Base-by-base conservation (phyloP, 2,888 invertebrate species). In the Mimumesa dahlbomi region DNA sequence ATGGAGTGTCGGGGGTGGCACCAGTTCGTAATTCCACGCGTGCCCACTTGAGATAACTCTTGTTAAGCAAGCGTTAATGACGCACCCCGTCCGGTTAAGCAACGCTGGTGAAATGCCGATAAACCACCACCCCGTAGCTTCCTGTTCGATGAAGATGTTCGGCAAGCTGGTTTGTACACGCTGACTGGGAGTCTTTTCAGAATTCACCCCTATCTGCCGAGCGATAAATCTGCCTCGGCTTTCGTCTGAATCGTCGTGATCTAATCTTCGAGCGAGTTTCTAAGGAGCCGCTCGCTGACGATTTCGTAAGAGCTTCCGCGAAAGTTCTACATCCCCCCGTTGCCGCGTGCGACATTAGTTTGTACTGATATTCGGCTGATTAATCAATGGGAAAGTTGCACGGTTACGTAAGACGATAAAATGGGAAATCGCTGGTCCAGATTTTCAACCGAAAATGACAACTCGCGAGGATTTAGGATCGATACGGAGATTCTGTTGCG, bases 61-160 rank as follows among this genome's bases (percentile, higher is more conserved):
- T 68, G 73, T 74, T 83, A 83, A 83, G 83, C 82, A 81, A 78
- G 59, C 66, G 77, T 59, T 76, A 73, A 77, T 72, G 68, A 69
- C 73, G 46, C n/a, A n/a, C 67, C 56, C 58, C 42, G 29, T 62
- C 64, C 69, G 61, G 46, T 49, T 31, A 52, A 48, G 36, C 48
- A 57, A 6, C 70, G 62, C 68, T 58, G 68, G 63, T 48, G 68
- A 54, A 71, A 74, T 42, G 50, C 59, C 73, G 73, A 76, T 73
- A 70, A n/a, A 70, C 70, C 72, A 43, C 38, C 50, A 48, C 63
- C 61, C 45, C 63, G 56, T 50, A 54, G 66, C 79, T 81, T 77
- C 58, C 67, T 25, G 48, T 45, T 49, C 52, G 73, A 58, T 70
- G 74, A 74, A 65, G 73, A 76, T 52, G 67, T 70, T 43, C 65